These are phyloP conservation scores for Mystacides longicornis DNA, from an alignment of 2,888 invertebrate species.

Conservation along the genomic window DNA sequence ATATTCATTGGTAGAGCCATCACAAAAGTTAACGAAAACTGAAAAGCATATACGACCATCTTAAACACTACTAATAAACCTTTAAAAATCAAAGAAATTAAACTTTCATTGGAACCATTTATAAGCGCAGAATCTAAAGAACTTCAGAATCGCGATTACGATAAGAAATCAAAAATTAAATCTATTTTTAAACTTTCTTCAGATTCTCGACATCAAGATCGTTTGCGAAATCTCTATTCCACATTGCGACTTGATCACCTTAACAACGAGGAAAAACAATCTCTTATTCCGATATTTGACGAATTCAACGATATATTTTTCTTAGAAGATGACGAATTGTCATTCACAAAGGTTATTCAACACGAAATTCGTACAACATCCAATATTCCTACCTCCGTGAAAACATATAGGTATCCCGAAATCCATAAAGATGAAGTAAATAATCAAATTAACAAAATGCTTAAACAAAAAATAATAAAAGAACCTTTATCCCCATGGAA, in stretches of 20 bases:
- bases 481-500: constrained; percentile 29
- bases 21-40: background rate
- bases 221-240: background rate
- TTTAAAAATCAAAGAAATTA: background rate
- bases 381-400: constrained; percentile 29
- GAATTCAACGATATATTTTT: constrained; percentile 8
- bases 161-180: background rate
- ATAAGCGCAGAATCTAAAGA: background rate
- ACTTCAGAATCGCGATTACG: background rate
- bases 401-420: constrained; percentile 33
- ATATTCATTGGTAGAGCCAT: constrained; percentile 5
- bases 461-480: constrained; percentile 29
- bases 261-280: constrained; percentile 4
- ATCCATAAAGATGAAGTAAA: constrained; percentile 31
- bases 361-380: constrained; percentile 31
- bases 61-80: constrained; percentile 7
- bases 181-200: background rate
- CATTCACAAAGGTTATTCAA: background rate
- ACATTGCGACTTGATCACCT: background rate
- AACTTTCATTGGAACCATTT: constrained; percentile 1
- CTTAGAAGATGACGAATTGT: constrained; percentile 7
- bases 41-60: background rate
- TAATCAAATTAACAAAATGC: constrained; percentile 30
- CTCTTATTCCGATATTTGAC: background rate
- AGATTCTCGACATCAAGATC: background rate